Evolutionary conservation across 2,797 vertebrate species (phyloP).

Genomic region (Sibirionetta formosa): DNA sequence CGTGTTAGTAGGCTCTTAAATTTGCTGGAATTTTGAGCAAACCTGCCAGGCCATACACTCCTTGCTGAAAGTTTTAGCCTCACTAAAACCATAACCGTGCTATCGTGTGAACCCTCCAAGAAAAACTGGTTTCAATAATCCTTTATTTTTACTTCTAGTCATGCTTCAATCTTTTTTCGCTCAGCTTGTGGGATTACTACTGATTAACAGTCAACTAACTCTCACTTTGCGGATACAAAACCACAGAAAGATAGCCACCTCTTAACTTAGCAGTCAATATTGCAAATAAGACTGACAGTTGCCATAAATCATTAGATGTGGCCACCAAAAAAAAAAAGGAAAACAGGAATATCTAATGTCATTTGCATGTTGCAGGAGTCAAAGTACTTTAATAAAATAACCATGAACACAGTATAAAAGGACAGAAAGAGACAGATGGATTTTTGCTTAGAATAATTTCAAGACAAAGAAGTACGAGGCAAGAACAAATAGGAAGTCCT

Average conservation of each 20-base stretch:
- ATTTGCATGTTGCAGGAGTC: background rate
- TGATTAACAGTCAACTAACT: slow-evolving; percentile 28
- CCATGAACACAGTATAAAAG: background rate
- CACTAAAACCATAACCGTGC: background rate
- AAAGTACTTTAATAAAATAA: slow-evolving; percentile 1
- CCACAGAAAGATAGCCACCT: background rate
- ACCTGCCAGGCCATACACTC: background rate
- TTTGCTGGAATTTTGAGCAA: background rate
- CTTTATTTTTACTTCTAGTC: background rate
- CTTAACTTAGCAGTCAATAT: background rate
- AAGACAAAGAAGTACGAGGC: slow-evolving; percentile 39
- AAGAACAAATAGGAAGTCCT: slow-evolving; percentile 40
- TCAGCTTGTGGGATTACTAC: background rate
- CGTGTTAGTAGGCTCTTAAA: background rate
- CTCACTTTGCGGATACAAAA: slow-evolving; percentile 1
- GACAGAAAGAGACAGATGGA: slow-evolving; percentile 45
- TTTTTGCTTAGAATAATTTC: slow-evolving; percentile 35
- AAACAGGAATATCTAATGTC: background rate
- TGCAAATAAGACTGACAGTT: background rate
- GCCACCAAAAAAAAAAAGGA: background rate
- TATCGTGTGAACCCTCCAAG: background rate
- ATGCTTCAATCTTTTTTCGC: slow-evolving; percentile 1
- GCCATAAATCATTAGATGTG: slow-evolving; percentile 11
- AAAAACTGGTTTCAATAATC: background rate
- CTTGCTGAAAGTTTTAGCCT: background rate